These are phyloP conservation scores for Bucorvus abyssinicus DNA, from an alignment of 2,797 vertebrate species.

Conservation along the genomic window DNA sequence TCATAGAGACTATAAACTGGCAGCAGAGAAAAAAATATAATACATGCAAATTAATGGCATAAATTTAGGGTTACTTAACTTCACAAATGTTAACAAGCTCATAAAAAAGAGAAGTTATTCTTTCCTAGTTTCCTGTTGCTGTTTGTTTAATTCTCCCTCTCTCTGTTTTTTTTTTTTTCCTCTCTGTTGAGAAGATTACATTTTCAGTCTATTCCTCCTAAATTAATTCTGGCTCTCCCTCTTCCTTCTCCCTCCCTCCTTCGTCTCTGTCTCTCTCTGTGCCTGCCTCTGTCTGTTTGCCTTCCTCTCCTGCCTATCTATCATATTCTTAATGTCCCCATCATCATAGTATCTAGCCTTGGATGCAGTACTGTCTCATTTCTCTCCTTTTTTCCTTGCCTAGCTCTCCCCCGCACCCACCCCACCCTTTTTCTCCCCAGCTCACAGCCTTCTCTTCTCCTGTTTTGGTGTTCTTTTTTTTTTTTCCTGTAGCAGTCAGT, in stretches of 20 bases:
- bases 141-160: conserved; percentile 61
- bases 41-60: conserved; percentile 73
- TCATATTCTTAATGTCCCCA: conserved; percentile 9
- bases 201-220: conserved; percentile 52
- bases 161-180: background rate
- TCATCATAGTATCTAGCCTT: conserved; percentile 4
- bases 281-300: conserved; percentile 18
- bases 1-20: conserved; percentile 61
- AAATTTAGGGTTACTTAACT: conserved; percentile 75
- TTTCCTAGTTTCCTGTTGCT: conserved; percentile 58
- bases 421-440: background rate
- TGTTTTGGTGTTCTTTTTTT: too few relatives aligned
- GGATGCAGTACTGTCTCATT: background rate
- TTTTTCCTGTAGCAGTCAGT: background rate
- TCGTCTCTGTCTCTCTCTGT: background rate
- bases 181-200: conserved; percentile 50
- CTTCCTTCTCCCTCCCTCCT: background rate
- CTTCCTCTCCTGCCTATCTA: conserved; percentile 37
- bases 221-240: conserved; percentile 55
- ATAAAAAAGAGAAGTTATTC: conserved; percentile 72
- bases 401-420: background rate
- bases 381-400: background rate
- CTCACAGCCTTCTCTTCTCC: background rate
- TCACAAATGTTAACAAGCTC: conserved; percentile 77
- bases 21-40: conserved; percentile 45